Conservation (phyloP, 2,888 invertebrate species). For the Drosophila koepferae region DNA sequence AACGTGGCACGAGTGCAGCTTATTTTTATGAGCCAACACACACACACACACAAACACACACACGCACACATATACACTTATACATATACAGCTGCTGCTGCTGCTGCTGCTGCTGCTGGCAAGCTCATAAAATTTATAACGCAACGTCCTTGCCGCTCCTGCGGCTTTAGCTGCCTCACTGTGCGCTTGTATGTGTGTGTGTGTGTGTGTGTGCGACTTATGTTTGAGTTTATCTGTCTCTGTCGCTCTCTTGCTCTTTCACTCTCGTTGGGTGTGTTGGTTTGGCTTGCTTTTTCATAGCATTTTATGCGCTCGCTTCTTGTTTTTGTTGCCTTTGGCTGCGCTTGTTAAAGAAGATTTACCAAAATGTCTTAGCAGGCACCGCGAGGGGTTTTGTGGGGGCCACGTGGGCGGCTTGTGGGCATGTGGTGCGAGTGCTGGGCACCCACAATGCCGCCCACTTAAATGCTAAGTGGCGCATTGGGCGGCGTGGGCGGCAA, state of each 20-base stretch:
- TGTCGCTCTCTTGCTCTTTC: conserved; percentile 11
- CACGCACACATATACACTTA: conserved; percentile 34
- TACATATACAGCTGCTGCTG: conserved; percentile 19
- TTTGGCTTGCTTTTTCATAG: conserved; percentile 79
- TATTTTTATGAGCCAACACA: conserved; percentile 77
- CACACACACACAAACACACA: conserved; percentile 50
- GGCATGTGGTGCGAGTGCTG: background rate
- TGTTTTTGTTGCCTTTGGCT: conserved; percentile 51
- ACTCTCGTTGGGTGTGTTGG: conserved; percentile 32
- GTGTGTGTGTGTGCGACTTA: conserved; percentile 41
- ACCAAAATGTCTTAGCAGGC: conserved; percentile 72
- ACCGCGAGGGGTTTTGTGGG: background rate
- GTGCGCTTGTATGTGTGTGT: conserved; percentile 10
- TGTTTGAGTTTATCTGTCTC: conserved; percentile 37
- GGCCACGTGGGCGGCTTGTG: background rate
- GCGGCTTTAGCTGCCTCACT: conserved; percentile 63
- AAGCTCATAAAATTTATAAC: conserved; percentile 83
- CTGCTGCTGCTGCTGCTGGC: conserved; percentile 57
- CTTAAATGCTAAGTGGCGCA: conserved; percentile 81
- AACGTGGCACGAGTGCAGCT: conserved; percentile 81
- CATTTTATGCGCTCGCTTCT: conserved; percentile 68
- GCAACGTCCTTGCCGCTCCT: conserved; percentile 81
- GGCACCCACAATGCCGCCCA: conserved; percentile 68
- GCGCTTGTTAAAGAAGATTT: conserved; percentile 79
- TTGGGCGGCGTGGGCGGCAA: conserved; percentile 39